These are phyloP conservation scores for Xestia sexstrigata DNA, from an alignment of 2,888 invertebrate species.

Conservation along the genomic window DNA sequence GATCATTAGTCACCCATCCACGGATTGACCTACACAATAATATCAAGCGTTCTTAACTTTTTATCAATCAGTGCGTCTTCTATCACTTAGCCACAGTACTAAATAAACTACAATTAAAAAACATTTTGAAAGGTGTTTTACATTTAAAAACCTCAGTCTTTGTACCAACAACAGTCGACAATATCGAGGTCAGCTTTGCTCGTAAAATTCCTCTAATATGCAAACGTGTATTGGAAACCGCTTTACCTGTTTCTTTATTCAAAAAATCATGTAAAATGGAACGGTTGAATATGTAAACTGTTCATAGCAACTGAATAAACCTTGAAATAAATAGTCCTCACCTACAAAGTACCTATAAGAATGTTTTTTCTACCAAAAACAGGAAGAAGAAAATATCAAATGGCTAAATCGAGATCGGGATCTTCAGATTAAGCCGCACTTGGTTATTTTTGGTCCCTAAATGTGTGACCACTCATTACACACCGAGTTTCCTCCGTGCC, in stretches of 20 bases:
- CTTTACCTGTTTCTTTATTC: slow-evolving; percentile 36
- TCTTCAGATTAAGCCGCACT: too few species aligned
- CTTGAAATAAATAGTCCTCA: not conserved
- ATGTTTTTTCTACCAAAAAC: not conserved
- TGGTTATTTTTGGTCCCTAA: too few species aligned
- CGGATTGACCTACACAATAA: too few species aligned
- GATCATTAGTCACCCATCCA: too few species aligned
- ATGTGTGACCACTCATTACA: too few species aligned
- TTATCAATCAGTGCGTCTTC: too few species aligned
- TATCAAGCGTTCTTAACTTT: too few species aligned
- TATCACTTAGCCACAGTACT: too few species aligned
- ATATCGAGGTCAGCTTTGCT: slow-evolving; percentile 12
- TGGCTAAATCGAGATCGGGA: too few species aligned
- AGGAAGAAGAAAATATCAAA: not conserved
- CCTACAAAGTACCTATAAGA: not conserved
- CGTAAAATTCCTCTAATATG: slow-evolving; percentile 40
- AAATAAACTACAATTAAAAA: not conserved
- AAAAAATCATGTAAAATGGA: slow-evolving; percentile 21
- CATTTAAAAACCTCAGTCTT: not conserved
- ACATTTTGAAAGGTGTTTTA: not conserved
- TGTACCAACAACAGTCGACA: not conserved
- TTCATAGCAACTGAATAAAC: not conserved
- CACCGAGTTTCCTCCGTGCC: too few species aligned
- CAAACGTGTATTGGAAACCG: slow-evolving; percentile 52
- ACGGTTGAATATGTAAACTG: slow-evolving; percentile 10